Percentiles rank a stretch among this genome's conserved stretches.
Conservation (phyloP, 64 coral and sea anemone genomes). For the Pachyseris speciosa region DNA sequence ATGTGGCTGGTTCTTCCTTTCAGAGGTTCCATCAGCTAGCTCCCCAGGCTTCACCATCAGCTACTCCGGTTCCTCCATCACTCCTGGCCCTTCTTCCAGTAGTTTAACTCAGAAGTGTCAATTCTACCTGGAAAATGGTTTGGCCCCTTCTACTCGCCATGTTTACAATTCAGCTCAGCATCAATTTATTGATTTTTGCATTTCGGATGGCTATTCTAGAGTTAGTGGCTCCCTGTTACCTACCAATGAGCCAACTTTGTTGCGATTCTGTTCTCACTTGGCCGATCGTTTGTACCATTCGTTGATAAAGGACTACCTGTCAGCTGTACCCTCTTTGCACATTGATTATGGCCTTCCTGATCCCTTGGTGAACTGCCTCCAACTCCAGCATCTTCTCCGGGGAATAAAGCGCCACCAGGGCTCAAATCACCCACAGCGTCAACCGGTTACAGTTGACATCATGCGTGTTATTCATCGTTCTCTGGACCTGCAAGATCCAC, state of each 20-base stretch:
- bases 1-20: background rate
- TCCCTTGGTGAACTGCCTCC: background rate
- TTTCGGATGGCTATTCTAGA: background rate
- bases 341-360: conserved; percentile 5
- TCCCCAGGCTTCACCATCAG: background rate
- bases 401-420: background rate
- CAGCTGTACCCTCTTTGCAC: conserved; percentile 3
- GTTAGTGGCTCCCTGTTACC: background rate
- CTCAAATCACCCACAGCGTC: background rate
- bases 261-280: background rate
- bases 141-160: conserved; percentile 18
- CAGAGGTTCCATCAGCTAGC: background rate
- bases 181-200: conserved; percentile 33
- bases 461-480: background rate
- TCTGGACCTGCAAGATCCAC: background rate
- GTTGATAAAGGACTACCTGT: conserved; percentile 1
- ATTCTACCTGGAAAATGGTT: background rate
- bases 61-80: background rate
- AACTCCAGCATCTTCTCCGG: background rate
- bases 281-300: background rate
- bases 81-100: background rate
- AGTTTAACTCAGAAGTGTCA: background rate
- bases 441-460: background rate
- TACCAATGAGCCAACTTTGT: background rate
- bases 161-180: background rate